Base-by-base conservation (phyloP, 2,113 vertebrate species). In the Oophaga pumilio region DNA sequence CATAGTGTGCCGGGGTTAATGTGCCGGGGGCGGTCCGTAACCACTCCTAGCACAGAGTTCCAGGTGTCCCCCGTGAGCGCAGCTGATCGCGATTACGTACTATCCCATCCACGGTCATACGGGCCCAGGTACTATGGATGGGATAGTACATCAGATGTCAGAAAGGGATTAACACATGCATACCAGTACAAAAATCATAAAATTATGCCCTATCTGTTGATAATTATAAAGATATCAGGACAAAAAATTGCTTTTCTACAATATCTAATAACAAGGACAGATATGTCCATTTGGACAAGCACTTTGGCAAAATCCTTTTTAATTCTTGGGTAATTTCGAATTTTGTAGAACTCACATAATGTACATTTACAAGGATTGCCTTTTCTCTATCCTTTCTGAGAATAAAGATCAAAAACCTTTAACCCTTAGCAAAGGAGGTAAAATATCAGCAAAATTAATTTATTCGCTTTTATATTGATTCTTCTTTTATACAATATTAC, bases 381-480 rank as follows among this genome's bases (percentile, higher is more conserved):
- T 52, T 28, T 68, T 82, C 66, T 11, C 81, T 8, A 53, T 52
- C 43, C 15, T 62, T 87, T 87, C 22, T 26, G 13, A 80, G 24
- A 71, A 80, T 43, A 18, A 69, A 33, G 52, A 73, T 59, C 56
- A 82, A 69, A 59, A 82, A 87, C 53, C 66, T 60, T 87, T 87
- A 74, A 52, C 77, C 78, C 22, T 20, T 26, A 22, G 24, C 53
- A 28, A 62, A 57, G 76, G 50, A 24, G 76, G 77, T 81, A 74
- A 82, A 87, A 71, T 76, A 56, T 71, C 52, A 87, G 28, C 33
- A 26, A 20, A 82, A 71, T 56, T 59, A 33, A 87, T 82, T 62
- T 82, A 82, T 87, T 87, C 52, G 33, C 53, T 62, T 74, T 62
- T 66, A 28, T 18, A 87, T 87, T 82, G 68, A 87, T 87, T 82